Conservation (phyloP, 1,140 invertebrate genomes). For the Ips nitidus region DNA sequence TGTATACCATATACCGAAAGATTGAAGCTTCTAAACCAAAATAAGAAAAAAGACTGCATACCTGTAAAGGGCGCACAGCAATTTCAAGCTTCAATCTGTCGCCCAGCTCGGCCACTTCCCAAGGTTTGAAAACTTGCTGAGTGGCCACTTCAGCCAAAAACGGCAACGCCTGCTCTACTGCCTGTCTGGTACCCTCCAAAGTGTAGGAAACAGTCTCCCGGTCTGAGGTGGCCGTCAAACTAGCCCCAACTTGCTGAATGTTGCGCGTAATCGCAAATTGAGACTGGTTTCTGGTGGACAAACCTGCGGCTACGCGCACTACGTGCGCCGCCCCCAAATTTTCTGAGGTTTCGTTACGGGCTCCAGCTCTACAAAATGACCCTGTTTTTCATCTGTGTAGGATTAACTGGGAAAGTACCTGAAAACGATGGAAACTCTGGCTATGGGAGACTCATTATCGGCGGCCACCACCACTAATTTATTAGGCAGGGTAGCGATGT, state of each 20-base stretch:
- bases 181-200: conserved; percentile 68
- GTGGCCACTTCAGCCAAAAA: conserved; percentile 73
- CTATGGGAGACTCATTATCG: conserved; percentile 74
- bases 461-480: conserved; percentile 72
- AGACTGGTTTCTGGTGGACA: conserved; percentile 67
- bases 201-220: conserved; percentile 81
- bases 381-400: background rate
- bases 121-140: conserved; percentile 80
- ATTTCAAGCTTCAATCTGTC: conserved; percentile 60
- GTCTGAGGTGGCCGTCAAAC: conserved; percentile 68
- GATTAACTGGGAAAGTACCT: conserved; percentile 56
- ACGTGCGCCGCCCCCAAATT: conserved; percentile 76
- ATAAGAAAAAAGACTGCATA: conserved; percentile 44
- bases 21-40: too few relatives aligned
- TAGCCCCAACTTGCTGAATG: conserved; percentile 79
- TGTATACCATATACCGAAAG: too few relatives aligned
- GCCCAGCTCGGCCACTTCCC: conserved; percentile 79
- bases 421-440: conserved; percentile 77
- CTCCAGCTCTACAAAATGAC: conserved; percentile 71
- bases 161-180: conserved; percentile 63
- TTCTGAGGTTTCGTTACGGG: conserved; percentile 78
- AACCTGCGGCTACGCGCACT: conserved; percentile 71
- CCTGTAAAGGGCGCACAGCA: conserved; percentile 61
- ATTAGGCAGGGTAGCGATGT: conserved; percentile 60
- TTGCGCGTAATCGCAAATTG: conserved; percentile 76